Conservation (phyloP, 2,888 invertebrate species). For the Eupeodes luniger region DNA sequence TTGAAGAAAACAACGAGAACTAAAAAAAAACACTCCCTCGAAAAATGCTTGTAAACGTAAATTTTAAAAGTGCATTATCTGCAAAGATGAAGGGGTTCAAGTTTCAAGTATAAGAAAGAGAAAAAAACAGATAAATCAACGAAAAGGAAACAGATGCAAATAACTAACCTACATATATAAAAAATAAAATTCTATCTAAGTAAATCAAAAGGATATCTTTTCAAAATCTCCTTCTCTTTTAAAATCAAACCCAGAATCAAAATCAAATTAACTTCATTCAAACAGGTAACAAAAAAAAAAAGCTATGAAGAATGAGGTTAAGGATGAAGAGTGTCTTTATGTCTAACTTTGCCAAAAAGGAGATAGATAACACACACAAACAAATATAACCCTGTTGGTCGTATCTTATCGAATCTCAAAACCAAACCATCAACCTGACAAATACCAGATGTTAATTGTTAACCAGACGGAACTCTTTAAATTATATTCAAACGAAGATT, state of each 20-base stretch:
- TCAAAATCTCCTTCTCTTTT: neutral
- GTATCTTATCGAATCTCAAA: neutral
- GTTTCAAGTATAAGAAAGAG: conserved; percentile 10
- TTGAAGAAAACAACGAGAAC: neutral
- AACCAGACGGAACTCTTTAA: conserved; percentile 51
- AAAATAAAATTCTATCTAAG: neutral
- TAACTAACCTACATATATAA: too few species aligned
- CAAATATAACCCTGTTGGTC: neutral
- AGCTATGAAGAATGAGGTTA: neutral
- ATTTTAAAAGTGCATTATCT: conserved; percentile 69
- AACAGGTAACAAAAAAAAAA: conserved; percentile 25
- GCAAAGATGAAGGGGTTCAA: conserved; percentile 34
- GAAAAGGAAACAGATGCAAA: neutral
- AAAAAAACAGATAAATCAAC: neutral
- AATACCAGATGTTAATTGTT: conserved; percentile 58
- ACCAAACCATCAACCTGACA: conserved; percentile 14
- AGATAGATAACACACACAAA: neutral
- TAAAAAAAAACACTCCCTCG: conserved; percentile 44
- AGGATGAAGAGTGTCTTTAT: neutral
- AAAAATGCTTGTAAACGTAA: conserved; percentile 75
- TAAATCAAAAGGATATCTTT: conserved; percentile 22
- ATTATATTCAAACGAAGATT: conserved; percentile 41
- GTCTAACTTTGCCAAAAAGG: neutral
- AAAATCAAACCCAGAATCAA: neutral
- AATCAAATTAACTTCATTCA: conserved; percentile 36